phyloP scores from a whole-genome alignment of 2,113 vertebrate species.

The Psephotus haematonotus region DNA sequence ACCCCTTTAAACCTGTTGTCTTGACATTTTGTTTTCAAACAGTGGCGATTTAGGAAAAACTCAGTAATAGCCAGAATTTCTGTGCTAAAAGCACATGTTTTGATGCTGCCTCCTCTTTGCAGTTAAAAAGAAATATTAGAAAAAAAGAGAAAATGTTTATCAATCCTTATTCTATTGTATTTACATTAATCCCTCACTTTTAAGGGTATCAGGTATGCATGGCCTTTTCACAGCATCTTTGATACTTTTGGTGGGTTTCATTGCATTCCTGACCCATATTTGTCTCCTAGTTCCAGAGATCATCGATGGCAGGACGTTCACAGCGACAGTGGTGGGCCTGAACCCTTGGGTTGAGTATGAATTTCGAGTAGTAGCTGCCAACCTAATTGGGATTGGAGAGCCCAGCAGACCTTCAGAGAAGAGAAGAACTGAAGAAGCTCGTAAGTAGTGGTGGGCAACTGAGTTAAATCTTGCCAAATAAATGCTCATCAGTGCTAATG shows the following conservation, averaged over 20 bases:
- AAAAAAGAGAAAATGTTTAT: neutral
- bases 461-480: neutral
- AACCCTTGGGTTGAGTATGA: conserved; percentile 98
- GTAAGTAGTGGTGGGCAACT: conserved; percentile 75
- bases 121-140: neutral
- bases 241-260: rapidly evolving
- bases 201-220: neutral
- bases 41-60: neutral
- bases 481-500: rapidly evolving
- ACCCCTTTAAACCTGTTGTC: neutral
- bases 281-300: conserved; percentile 85
- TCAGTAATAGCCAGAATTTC: neutral
- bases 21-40: neutral
- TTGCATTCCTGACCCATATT: neutral
- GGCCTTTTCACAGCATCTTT: neutral
- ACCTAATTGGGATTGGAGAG: conserved; percentile 91
- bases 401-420: conserved; percentile 92
- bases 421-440: conserved; percentile 90
- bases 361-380: conserved; percentile 92
- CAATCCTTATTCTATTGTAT: rapidly evolving
- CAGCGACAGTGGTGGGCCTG: conserved; percentile 91
- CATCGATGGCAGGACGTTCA: conserved; percentile 87
- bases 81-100: neutral
- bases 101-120: neutral
- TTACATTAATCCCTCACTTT: rapidly evolving